Evolutionary conservation across 1,140 invertebrate species (phyloP).

Genomic region (Euschistus heros): DNA sequence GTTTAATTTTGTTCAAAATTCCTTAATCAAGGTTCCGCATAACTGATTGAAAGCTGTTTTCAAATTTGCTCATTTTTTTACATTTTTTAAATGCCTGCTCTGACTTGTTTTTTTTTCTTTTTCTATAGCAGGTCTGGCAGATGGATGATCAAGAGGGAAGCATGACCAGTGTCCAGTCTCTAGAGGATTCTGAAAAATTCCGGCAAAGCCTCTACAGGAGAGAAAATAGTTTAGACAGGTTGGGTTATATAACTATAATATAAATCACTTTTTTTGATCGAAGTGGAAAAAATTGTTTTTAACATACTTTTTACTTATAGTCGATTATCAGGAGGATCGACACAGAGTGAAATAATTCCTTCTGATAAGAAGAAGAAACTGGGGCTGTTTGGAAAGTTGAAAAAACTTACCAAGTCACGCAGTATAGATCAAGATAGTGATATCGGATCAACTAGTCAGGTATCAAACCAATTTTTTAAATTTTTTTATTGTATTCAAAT

Average conservation of each 20-base stretch:
- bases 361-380: constrained; percentile 70
- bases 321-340: constrained; percentile 68
- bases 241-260: constrained; percentile 21
- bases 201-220: constrained; percentile 42
- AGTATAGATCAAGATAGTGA: constrained; percentile 48
- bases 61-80: no score
- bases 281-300: not conserved
- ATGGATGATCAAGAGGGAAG: constrained; percentile 53
- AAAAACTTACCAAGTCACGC: constrained; percentile 71
- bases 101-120: constrained; percentile 27
- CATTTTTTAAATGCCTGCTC: not conserved
- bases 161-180: constrained; percentile 63
- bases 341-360: constrained; percentile 66
- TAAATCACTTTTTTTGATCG: not conserved
- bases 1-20: no score
- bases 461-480: not conserved
- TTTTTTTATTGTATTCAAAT: no score
- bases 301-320: constrained; percentile 35
- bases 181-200: constrained; percentile 48
- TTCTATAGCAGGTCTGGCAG: constrained; percentile 8
- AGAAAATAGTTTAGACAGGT: constrained; percentile 64
- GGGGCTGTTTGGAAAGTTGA: constrained; percentile 70
- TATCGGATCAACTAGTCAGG: constrained; percentile 20
- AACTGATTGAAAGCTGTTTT: no score
- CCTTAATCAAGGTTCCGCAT: no score